Percentiles rank a stretch among this genome's conserved stretches.
Conservation (phyloP, 2,888 invertebrate genomes). For the Cephus runcator region DNA sequence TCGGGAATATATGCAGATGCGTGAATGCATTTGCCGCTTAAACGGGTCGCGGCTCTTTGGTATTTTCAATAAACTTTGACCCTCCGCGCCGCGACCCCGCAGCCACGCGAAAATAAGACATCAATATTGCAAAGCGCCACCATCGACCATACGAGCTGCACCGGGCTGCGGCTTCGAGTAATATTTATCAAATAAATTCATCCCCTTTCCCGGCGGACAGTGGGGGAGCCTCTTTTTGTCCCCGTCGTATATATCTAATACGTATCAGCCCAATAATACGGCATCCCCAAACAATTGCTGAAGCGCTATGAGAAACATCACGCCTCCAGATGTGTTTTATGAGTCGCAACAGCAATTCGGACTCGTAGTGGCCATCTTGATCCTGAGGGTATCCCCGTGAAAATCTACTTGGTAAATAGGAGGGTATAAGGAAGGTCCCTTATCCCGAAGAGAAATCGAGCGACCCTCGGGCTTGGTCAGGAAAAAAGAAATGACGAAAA, state of each 20-base stretch:
- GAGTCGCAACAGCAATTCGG: background rate
- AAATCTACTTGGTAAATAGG: background rate
- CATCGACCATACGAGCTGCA: background rate
- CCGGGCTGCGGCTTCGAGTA: background rate
- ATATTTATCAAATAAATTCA: slow-evolving; percentile 12
- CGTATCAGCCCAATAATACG: background rate
- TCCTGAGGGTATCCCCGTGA: background rate
- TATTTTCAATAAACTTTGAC: slow-evolving; percentile 35
- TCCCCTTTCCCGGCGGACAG: background rate
- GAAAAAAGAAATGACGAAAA: background rate
- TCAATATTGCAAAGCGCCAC: slow-evolving; percentile 28
- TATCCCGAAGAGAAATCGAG: background rate
- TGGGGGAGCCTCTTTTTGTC: background rate
- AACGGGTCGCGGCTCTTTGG: slow-evolving; percentile 32
- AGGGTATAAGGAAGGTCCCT: background rate
- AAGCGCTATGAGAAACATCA: background rate
- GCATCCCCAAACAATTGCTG: background rate
- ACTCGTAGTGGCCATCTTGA: background rate
- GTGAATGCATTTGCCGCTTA: slow-evolving; percentile 33
- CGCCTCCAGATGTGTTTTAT: background rate
- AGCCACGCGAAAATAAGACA: slow-evolving; percentile 26
- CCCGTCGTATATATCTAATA: background rate
- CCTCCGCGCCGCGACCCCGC: slow-evolving; percentile 8
- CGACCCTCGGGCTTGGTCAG: background rate
- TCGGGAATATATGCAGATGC: slow-evolving; percentile 19